Evolutionary conservation across 2,113 vertebrate species (phyloP), one percentile per base, ranked within the genome.

Genomic region (Zapornia atra): DNA sequence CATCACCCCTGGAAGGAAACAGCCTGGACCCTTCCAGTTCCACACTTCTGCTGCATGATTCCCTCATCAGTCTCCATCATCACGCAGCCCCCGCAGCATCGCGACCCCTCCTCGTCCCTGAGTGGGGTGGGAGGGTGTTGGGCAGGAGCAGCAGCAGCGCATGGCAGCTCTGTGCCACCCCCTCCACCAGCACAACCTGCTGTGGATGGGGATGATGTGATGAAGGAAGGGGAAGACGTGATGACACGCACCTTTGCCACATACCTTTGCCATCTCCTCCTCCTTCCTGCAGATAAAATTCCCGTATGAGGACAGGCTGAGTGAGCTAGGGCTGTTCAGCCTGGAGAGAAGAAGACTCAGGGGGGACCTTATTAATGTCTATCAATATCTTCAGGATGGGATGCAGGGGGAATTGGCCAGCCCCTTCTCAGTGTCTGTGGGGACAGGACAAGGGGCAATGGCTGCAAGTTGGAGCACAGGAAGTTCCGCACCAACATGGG

Each of bases 21-120:
- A 1, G 1, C 4, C 20, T 0, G 0, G 70, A 50, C 56, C 25
- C 51, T 19, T n/a, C 20, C 40, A 70, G 56, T 19, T 16, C 36
- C 46, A 11, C 0, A 1, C 29, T 60, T 29, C 1, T 9, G 68
- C 15, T 10, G 34, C 26, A 12, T 4, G 6, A 11, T 26, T n/a
- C 40, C 38, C 78, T 26, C 51, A 6, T 1, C 11, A 10, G 40
- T 4, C 24, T 11, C 17, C 71, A 59, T 6, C 12, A 14, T 33
- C 78, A 31, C 72, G 4, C 29, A 10, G 60, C n/a, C 33, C 3
- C 57, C 2, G 53, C 1, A 64, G 65, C 48, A 22, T 4, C 2
- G 1, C 1, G 13, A 40, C 24, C 36, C 34, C 29, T 38, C 28
- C 10, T 0, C 1, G 14, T 12, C 42, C 36, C 65, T 2, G 17